Evolutionary conservation across 2,888 invertebrate genomes (phyloP).

Genomic region (Troglohyphantes excavatus): DNA sequence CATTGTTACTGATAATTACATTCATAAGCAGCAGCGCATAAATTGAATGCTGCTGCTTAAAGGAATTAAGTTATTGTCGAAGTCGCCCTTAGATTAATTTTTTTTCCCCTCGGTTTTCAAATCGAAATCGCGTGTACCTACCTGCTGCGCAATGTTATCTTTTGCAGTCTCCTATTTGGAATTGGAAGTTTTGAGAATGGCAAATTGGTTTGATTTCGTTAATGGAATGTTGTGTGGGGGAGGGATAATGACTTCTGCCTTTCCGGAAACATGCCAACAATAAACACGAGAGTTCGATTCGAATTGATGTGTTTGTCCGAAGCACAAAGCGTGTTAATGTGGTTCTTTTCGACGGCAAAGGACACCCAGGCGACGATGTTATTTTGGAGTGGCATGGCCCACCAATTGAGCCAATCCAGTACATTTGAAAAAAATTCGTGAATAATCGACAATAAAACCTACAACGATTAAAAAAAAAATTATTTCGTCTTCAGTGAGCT

Average conservation of each 20-base stretch:
- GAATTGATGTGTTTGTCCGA: background rate
- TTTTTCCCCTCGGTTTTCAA: background rate
- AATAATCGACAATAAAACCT: too few relatives aligned
- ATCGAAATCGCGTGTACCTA: background rate
- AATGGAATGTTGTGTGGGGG: background rate
- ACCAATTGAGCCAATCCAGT: too few relatives aligned
- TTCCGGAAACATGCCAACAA: background rate
- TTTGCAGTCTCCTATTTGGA: conserved; percentile 11
- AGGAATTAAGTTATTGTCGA: background rate
- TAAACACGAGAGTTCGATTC: background rate
- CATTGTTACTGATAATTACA: background rate
- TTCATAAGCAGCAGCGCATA: background rate
- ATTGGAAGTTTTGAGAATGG: conserved; percentile 3
- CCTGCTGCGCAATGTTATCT: background rate
- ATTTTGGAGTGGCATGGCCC: too few relatives aligned
- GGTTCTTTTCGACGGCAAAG: too few relatives aligned
- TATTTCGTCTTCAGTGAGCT: too few relatives aligned
- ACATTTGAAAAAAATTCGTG: too few relatives aligned
- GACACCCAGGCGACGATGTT: too few relatives aligned
- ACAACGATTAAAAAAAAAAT: too few relatives aligned
- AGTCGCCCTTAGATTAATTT: background rate
- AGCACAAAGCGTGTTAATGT: too few relatives aligned
- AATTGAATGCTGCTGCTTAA: background rate
- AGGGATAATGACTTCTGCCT: background rate
- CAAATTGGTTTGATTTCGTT: background rate